Evolutionary conservation across 2,888 invertebrate species (phyloP), one percentile per base, ranked within the genome.

Genomic region (Polydesmus complanatus): DNA sequence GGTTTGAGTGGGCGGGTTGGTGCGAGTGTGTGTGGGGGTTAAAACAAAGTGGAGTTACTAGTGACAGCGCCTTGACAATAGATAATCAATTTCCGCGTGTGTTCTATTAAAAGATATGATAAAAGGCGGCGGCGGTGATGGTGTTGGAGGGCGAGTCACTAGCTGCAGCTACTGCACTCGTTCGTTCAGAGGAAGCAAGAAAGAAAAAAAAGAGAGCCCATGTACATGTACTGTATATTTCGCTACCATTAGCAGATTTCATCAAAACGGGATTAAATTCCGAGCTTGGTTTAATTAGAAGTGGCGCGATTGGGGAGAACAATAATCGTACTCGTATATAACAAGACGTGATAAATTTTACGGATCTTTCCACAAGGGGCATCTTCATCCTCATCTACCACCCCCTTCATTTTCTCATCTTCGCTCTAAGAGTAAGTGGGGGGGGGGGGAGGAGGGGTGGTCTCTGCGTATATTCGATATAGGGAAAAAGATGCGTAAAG

Each of bases 251-350:
- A 55, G 60, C 60, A 60, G 60, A 60, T 60, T 60, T 60, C 60
- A 60, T 60, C 60, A 60, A 60, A 60, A 60, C 60, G 60, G 60
- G 60, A 60, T 60, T 60, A 60, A 60, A 56, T 56, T 56, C 54
- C 27, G 60, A 60, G 60, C 60, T 56, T 37, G 60, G 37, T 60
- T 60, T 60, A 60, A 60, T 60, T 60, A 60, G 60, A 60, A 60
- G 54, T 56, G 37, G 60, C 60, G 27, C 54, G 60, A 60, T 60
- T 60, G 60, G 56, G 54, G 56, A 54, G 56, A 60, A 56, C 55
- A 60, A 60, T 60, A 59, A 59, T 59, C 59, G 50, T 60, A 59
- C 50, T 59, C 59, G 50, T 59, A 59, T 59, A 59, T 59, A 53
- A 59, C 59, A 59, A 59, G 59, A 59, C 59, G 59, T 59, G 59